These are phyloP conservation scores for Ridgeia piscesae DNA, from an alignment of 1,140 invertebrate species.

Conservation along the genomic window DNA sequence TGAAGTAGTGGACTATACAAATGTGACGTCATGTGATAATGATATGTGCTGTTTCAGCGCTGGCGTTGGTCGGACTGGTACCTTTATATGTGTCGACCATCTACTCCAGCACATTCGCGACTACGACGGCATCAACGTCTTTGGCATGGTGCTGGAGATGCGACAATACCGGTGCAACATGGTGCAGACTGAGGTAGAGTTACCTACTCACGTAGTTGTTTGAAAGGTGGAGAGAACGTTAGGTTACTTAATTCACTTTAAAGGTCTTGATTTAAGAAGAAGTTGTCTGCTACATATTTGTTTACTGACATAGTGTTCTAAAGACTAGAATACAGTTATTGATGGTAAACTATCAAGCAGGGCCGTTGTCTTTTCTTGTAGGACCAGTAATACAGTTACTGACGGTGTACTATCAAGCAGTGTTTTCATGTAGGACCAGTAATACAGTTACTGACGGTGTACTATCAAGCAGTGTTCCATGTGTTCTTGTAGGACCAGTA, in stretches of 20 bases:
- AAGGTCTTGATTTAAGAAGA: too few relatives aligned
- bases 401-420: too few relatives aligned
- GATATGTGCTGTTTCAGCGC: constrained; percentile 94
- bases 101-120: constrained; percentile 70
- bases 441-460: too few relatives aligned
- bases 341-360: too few relatives aligned
- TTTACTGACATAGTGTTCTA: background rate
- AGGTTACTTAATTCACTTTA: background rate
- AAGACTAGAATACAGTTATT: background rate
- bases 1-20: background rate
- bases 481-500: too few relatives aligned
- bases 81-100: constrained; percentile 93
- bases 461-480: too few relatives aligned
- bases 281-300: background rate
- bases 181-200: constrained; percentile 71
- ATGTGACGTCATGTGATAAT: constrained; percentile 38
- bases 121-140: constrained; percentile 84
- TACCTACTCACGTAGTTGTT: background rate
- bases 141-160: constrained; percentile 95
- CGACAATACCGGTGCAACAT: constrained; percentile 95
- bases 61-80: constrained; percentile 96
- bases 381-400: too few relatives aligned
- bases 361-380: too few relatives aligned
- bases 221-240: background rate
- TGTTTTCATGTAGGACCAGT: too few relatives aligned